phyloP scores from a whole-genome alignment of 2,888 invertebrate genomes.

The Tanaodytes sp. region DNA sequence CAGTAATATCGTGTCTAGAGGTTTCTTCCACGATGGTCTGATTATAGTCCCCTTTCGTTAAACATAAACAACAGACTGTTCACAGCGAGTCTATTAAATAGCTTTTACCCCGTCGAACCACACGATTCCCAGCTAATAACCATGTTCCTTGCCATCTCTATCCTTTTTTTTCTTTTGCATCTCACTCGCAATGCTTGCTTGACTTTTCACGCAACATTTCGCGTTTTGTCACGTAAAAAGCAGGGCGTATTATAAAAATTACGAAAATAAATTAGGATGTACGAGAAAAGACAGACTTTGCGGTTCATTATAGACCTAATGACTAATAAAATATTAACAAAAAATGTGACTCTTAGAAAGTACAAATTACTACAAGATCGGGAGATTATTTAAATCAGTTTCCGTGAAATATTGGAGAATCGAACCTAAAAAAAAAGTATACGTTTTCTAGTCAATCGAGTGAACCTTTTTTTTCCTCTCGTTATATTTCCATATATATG shows the following conservation, averaged over 20 bases:
- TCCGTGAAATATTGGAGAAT: no score
- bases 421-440: no score
- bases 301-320: no score
- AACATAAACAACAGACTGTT: constrained; percentile 68
- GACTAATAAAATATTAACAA: no score
- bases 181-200: constrained; percentile 15
- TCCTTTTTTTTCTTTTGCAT: constrained; percentile 11
- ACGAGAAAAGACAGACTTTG: no score
- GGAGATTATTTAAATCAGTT: no score
- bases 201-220: constrained; percentile 47
- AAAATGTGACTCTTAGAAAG: no score
- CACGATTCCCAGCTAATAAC: constrained; percentile 34
- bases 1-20: constrained; percentile 70
- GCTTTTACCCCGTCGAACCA: constrained; percentile 57
- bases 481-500: no score
- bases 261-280: no score
- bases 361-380: no score
- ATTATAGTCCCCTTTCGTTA: constrained; percentile 70
- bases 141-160: not conserved
- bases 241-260: constrained; percentile 23
- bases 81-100: constrained; percentile 62
- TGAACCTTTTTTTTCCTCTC: no score
- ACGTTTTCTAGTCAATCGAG: no score
- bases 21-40: constrained; percentile 68
- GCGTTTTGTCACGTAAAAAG: constrained; percentile 26